Base-by-base conservation (phyloP, 2,797 vertebrate species). In the Jordanella pulchra region DNA sequence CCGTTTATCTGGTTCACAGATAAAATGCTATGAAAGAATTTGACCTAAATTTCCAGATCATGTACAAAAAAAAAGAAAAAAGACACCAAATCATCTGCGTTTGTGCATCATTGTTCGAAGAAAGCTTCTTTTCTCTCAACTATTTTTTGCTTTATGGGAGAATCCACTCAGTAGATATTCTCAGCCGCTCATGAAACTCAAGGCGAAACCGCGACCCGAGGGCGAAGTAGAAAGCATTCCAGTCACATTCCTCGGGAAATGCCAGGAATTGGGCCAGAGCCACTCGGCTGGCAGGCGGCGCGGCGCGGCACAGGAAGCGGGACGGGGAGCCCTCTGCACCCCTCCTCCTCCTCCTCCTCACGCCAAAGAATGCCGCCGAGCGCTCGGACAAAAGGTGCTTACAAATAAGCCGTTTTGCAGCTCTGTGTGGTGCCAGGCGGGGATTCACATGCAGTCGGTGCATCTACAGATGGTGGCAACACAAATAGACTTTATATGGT, bases 361-460 rank as follows among this genome's bases (percentile, higher is more conserved):
- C 86, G 89, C 91, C 92, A 95, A 93, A 93, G 90, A 93, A 89
- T 78, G 86, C 78, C 69, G 27, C 81, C 77, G 82, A 74, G 80
- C 32, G 72, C 73, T 47, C 69, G 75, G 76, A 77, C 66, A 78
- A 80, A 78, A 76, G 76, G 69, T 44, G 69, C 79, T 80, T 72
- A 72, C 69, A 80, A 79, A 77, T 76, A 10, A 69, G 61, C 84
- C 45, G 71, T 73, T 85, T 84, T 77, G 35, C 78, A 73, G 69
- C 76, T 78, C 74, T 44, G 15, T 27, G 44, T n/a, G 64, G 80
- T 21, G 77, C 69, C 79, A 69, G 70, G 61, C 35, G 27, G 27
- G 55, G 65, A 74, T 65, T 65, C 55, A 58, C 55, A 30, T 58
- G 28, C 55, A 12, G 30, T 45, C 25, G n/a, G 39, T 3, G 15